These are phyloP conservation scores for Molothrus aeneus DNA, from an alignment of 2,797 vertebrate species.

Conservation along the genomic window DNA sequence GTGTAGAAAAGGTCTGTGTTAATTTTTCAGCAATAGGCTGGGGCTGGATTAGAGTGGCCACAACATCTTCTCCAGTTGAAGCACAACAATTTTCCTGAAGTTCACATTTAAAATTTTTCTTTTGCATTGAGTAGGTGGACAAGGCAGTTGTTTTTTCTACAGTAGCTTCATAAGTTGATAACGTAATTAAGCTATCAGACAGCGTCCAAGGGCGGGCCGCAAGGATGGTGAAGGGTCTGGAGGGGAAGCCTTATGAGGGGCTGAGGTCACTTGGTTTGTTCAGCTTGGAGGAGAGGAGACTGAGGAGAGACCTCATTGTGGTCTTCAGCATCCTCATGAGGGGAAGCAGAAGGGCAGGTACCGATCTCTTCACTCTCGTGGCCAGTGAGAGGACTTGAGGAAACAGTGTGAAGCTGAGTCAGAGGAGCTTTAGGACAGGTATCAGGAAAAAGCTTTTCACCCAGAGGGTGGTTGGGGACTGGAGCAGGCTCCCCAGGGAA, in stretches of 20 bases:
- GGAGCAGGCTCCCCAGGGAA: not conserved
- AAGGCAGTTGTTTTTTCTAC: slow-evolving; percentile 42
- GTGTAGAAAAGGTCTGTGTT: slow-evolving; percentile 44
- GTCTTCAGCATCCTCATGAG: not conserved
- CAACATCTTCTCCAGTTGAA: not conserved
- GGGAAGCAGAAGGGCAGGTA: not conserved
- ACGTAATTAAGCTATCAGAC: not conserved
- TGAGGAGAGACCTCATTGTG: not conserved
- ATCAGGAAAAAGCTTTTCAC: not conserved
- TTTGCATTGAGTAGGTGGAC: slow-evolving; percentile 5
- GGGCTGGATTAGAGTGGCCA: not conserved
- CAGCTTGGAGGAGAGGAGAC: not conserved
- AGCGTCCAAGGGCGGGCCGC: not conserved
- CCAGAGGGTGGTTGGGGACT: not conserved
- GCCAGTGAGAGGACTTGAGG: not conserved
- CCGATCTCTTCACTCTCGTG: not conserved
- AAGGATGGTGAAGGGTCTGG: not conserved
- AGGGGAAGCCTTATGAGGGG: not conserved
- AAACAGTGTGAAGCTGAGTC: not conserved
- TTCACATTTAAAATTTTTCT: not conserved
- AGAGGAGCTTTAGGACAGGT: not conserved
- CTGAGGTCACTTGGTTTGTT: not conserved
- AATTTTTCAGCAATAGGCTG: slow-evolving; percentile 31
- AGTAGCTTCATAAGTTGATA: slow-evolving; percentile 25
- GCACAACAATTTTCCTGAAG: slow-evolving; percentile 19